Conservation (phyloP, 2,797 vertebrate species). For the Phaenicophaeus curvirostris region DNA sequence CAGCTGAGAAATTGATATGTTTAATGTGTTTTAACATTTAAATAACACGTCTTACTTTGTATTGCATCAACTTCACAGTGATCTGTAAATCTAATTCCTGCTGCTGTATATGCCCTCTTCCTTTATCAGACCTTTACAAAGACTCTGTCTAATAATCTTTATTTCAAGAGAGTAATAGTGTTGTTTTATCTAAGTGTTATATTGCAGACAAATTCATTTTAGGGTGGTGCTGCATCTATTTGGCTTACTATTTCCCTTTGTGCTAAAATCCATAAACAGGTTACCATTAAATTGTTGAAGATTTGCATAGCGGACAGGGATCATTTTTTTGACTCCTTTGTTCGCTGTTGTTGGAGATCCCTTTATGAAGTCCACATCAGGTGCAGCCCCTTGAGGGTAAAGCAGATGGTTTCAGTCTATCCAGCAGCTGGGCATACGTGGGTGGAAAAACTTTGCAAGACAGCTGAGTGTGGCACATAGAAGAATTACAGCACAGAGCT, state of each 20-base stretch:
- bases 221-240: not conserved
- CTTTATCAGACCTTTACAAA: not conserved
- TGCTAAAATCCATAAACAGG: not conserved
- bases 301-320: not conserved
- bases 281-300: not conserved
- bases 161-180: not conserved
- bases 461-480: not conserved
- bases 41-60: not conserved
- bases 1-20: not conserved
- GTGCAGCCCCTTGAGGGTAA: not conserved
- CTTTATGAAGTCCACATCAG: constrained; percentile 11
- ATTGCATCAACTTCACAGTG: not conserved
- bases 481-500: not conserved
- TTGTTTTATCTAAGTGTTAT: not conserved
- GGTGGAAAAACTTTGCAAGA: constrained; percentile 10
- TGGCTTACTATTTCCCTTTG: not conserved
- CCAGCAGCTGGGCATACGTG: constrained; percentile 2
- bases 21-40: not conserved
- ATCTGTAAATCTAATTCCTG: not conserved
- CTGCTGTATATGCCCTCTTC: not conserved
- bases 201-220: not conserved
- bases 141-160: not conserved
- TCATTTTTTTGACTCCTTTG: not conserved
- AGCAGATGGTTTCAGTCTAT: constrained; percentile 50
- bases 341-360: not conserved